Conservation (phyloP, 2,113 vertebrate species). For the Glaucidium brasilianum region DNA sequence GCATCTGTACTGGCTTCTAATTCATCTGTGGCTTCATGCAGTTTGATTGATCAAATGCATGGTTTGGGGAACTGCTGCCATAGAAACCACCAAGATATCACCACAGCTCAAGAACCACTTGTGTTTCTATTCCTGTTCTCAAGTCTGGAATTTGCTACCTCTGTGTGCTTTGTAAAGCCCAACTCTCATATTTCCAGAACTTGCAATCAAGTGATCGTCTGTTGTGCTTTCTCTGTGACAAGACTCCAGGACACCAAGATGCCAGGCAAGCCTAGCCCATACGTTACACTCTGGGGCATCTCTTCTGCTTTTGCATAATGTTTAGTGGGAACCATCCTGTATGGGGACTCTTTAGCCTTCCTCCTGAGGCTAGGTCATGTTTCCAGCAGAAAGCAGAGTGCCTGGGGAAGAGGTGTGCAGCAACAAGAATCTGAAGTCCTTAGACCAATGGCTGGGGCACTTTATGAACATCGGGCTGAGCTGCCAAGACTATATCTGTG, state of each 20-base stretch:
- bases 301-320: not conserved
- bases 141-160: not conserved
- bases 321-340: not conserved
- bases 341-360: not conserved
- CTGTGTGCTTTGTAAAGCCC: not conserved
- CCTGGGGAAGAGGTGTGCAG: not conserved
- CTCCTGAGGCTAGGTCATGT: not conserved
- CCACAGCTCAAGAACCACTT: not conserved
- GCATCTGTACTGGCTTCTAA: not conserved
- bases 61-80: not conserved
- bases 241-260: not conserved
- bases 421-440: not conserved
- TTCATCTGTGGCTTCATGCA: not conserved
- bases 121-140: constrained; percentile 2
- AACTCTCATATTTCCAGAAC: not conserved
- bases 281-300: not conserved
- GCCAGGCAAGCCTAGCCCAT: not conserved
- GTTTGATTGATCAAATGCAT: not conserved
- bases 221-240: not conserved
- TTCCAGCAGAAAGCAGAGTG: not conserved
- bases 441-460: not conserved
- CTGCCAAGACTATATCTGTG: not conserved
- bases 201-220: not conserved
- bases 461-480: not conserved
- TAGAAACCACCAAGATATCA: constrained; percentile 8